Percentiles rank a stretch among this genome's conserved stretches.
phyloP scores from a whole-genome alignment of 2,113 vertebrate species.

The Ptilorrhoa leucosticta region DNA sequence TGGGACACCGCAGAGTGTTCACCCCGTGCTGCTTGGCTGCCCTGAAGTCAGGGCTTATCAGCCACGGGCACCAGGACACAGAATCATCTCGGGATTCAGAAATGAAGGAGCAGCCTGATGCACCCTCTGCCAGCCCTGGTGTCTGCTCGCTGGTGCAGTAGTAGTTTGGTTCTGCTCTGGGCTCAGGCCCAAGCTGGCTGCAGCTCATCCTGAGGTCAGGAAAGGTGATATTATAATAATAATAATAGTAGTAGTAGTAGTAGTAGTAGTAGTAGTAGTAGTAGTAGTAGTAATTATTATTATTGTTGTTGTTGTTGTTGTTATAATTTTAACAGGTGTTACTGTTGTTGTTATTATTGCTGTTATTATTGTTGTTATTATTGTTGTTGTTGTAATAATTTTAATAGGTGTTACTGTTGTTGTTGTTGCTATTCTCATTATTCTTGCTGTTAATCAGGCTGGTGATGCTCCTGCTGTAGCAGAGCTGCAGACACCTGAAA shows the following conservation, averaged over 20 bases:
- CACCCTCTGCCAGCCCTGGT: not conserved
- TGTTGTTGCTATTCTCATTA: not conserved
- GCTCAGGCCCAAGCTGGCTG: not conserved
- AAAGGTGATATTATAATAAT: not conserved
- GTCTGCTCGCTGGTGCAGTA: not conserved
- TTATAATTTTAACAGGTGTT: not conserved
- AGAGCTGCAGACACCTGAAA: not conserved
- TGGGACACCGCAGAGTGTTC: rapidly evolving
- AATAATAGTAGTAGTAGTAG: not conserved
- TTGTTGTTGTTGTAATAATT: not conserved
- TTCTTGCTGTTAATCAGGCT: not conserved
- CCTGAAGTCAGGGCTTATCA: not conserved
- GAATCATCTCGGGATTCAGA: not conserved
- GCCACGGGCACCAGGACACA: rapidly evolving
- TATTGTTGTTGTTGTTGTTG: not conserved
- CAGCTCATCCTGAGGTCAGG: not conserved
- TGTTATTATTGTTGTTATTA: not conserved
- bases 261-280: rapidly evolving
- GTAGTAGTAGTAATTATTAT: no score
- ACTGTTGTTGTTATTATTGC: not conserved
- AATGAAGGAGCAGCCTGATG: not conserved
- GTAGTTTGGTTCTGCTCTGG: not conserved
- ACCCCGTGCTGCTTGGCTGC: rapidly evolving
- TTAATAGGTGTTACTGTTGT: not conserved
- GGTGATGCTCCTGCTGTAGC: not conserved